These are phyloP conservation scores for Lepus oiostolus DNA, from an alignment of 2,797 vertebrate genomes.

Conservation along the genomic window DNA sequence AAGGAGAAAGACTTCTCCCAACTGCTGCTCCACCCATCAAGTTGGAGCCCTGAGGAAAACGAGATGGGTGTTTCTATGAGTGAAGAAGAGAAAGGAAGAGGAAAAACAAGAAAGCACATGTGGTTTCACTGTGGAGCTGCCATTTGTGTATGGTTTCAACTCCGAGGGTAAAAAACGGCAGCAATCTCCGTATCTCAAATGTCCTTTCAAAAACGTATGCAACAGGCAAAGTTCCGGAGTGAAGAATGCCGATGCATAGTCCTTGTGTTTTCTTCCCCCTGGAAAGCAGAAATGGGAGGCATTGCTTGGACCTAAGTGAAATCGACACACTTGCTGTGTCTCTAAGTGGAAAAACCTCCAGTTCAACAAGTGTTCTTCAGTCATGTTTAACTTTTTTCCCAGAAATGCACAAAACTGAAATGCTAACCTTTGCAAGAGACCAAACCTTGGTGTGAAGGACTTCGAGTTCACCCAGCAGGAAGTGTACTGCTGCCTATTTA, in stretches of 20 bases:
- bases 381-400: neutral
- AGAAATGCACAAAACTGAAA: constrained; percentile 2
- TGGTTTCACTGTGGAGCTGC: neutral
- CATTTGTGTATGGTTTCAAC: neutral
- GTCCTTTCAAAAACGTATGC: neutral
- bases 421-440: neutral
- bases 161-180: neutral
- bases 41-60: neutral
- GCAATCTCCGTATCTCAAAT: neutral
- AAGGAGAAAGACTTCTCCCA: too few species aligned
- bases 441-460: neutral
- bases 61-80: neutral
- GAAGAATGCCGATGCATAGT: neutral
- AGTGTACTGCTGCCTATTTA: neutral
- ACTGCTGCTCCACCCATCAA: neutral
- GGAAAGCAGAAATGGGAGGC: neutral
- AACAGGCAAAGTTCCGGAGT: neutral
- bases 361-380: neutral
- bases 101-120: accelerated
- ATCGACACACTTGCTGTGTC: constrained; percentile 16
- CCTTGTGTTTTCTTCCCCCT: constrained; percentile 13
- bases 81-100: neutral
- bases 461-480: neutral
- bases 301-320: neutral
- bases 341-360: neutral